Base-by-base conservation (phyloP, 2,797 vertebrate species). In the Acrocephalus scirpaceus region DNA sequence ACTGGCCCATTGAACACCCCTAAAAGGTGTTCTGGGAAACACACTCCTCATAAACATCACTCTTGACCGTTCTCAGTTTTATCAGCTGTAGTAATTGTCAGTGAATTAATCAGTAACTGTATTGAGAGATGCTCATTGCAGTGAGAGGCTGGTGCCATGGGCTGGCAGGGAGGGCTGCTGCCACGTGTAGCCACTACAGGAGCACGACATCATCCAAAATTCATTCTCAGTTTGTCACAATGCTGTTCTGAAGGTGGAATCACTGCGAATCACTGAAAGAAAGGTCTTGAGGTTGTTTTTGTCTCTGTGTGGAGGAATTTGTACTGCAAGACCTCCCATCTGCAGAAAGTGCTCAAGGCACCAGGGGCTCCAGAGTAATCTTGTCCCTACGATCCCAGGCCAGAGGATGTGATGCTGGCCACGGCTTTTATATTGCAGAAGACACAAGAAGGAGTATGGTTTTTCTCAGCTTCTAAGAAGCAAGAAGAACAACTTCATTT, bases 81-180 rank as follows among this genome's bases (percentile, higher is more conserved):
- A n/a, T n/a, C 60, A 45, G 11, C 18, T 53, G 11, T 22, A 40
- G 13, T 10, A 10, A 20, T 8, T 50, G 11, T 6, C 65, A 48
- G 27, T 22, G 48, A 86, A 45, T 20, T 53, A 11, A 71, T 29
- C 62, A 32, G 32, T 11, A 44, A 26, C 7, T 16, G 6, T 2
- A 45, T 38, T 45, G 53, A 42, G 34, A 75, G 34, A 53, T 54
- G 16, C 16, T 81, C 12, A 3, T 18, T 34, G 14, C 15, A 78
- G n/a, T 2, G 11, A 67, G 62, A 61, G 26, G 32, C 26, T 0
- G 4, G 17, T 36, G 19, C 73, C 27, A 1, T 0, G 2, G 40
- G 21, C 11, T 8, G 15, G 16, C 23, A 36, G 19, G 30, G 42
- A 47, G 32, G 40, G 32, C 47, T 62, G 11, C 1, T 0, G 47